Base-by-base conservation (phyloP, 2,797 vertebrate genomes). In the Clarias laeviceps region DNA sequence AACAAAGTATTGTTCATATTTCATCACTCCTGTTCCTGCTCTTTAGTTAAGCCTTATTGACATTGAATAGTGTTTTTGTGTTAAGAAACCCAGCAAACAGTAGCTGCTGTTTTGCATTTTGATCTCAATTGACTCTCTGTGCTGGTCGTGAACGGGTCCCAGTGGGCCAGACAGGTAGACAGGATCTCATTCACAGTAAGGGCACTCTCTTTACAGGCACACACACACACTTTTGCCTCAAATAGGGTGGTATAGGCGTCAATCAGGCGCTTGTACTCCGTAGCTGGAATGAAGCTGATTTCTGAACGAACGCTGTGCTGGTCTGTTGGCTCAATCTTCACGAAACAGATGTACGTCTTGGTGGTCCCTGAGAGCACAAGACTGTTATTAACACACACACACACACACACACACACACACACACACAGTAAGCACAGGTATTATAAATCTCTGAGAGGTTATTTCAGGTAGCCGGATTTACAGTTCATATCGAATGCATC, bases 121-220 rank as follows among this genome's bases (percentile, higher is more conserved):
- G 62, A 83, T 86, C 57, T 90, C 85, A 91, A 91, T 90, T 85
- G 81, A 64, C 45, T 29, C 88, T 85, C 86, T 91, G 85, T 91
- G 78, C 88, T 66, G 37, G 62, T 74, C 27, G 15, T 86, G 87
- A 70, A 84, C 20, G 40, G 83, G 82, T 82, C 57, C 69, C 83
- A 56, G 85, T 81, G 88, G 86, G 69, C 66, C 73, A 80, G 72
- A 83, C 84, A 88, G 85, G 87, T 77, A 91, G 87, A 90, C 90
- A 90, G 90, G 87, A 86, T 89, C 85, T 88, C 76, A 89, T 90
- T 91, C 85, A 90, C 81, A 87, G 78, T 68, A 76, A 76, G 82
- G 82, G 81, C 77, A 18, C 69, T 82, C 34, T 73, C 87, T 59
- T 77, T 18, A 79, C 32, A 80, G 45, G 34, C 61, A 54, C 69